Percentiles rank a stretch among this genome's conserved stretches.
Conservation (phyloP, 2,797 vertebrate genomes). For the Myotis findleyi region DNA sequence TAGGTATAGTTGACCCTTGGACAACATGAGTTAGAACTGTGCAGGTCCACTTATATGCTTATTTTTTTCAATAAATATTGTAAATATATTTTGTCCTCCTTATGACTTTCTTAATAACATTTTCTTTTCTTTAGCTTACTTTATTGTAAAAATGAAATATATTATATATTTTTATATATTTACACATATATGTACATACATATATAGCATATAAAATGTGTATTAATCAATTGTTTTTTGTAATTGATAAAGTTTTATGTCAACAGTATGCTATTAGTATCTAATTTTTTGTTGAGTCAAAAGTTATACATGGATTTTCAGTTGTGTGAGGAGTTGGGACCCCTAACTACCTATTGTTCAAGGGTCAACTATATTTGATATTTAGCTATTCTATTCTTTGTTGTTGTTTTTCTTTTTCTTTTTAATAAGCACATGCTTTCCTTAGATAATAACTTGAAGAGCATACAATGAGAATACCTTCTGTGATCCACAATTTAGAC, state of each 20-base stretch:
- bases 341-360: background rate
- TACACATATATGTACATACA: too few species aligned
- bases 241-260: background rate
- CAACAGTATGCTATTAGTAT: background rate
- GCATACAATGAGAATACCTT: background rate
- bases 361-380: background rate
- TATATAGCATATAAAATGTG: background rate
- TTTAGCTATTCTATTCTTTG: background rate
- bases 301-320: background rate
- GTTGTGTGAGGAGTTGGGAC: too few species aligned
- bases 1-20: background rate
- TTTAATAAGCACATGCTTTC: background rate
- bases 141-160: background rate
- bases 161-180: too few species aligned
- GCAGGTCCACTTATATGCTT: background rate
- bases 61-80: background rate
- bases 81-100: too few species aligned
- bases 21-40: background rate
- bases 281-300: too few species aligned
- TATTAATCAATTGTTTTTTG: background rate
- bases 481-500: background rate
- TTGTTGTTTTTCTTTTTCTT: background rate
- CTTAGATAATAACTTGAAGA: background rate
- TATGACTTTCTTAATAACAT: background rate
- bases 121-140: background rate